Evolutionary conservation across 2,888 invertebrate genomes (phyloP), one percentile per base, ranked within the genome.

Genomic region (Noctua pronuba): DNA sequence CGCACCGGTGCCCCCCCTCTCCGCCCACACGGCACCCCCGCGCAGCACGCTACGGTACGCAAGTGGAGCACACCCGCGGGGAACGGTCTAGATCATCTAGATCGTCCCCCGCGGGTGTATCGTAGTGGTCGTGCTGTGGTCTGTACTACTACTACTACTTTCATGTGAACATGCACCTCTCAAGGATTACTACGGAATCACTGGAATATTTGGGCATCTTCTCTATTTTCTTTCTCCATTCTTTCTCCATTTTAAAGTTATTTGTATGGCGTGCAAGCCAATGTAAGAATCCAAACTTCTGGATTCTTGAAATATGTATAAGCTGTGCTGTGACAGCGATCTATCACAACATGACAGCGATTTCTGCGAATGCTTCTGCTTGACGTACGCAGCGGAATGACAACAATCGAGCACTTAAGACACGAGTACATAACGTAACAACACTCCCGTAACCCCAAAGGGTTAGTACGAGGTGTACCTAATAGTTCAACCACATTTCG

Each of bases 1-100:
- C 88, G 90, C 92, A 94, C 90, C 94, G 94, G 94, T 92, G 80
- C 82, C 58, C 52, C 77, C 75, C 77, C 69, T 67, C 64, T 46
- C 77, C 75, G 11, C 41, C 41, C 41, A 41, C 41, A 41, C 1
- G 41, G 41, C 67, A 24, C 21, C 41, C 72, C 64, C 55, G 60
- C 80, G n/a, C 68, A n/a, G n/a, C 68, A 79, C 83, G 87, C 76
- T 81, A 75, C 87, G 75, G 62, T 79, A 66, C 71, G 72, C 85
- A 88, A 88, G 87, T 88, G 79, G 82, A 71, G 55, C 85, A 58
- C 44, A 41, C 65, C 18, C 31, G 41, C 79, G 44, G 46, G 49
- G 72, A 46, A 58, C 31, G 66, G 49, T 75, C 82, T 64, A 46
- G 21, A 73, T 44, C 44, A 31, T 28, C 28, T 58, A 58, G 28